Evolutionary conservation across 2,797 vertebrate genomes (phyloP).

Genomic region (Sus cebifrons): DNA sequence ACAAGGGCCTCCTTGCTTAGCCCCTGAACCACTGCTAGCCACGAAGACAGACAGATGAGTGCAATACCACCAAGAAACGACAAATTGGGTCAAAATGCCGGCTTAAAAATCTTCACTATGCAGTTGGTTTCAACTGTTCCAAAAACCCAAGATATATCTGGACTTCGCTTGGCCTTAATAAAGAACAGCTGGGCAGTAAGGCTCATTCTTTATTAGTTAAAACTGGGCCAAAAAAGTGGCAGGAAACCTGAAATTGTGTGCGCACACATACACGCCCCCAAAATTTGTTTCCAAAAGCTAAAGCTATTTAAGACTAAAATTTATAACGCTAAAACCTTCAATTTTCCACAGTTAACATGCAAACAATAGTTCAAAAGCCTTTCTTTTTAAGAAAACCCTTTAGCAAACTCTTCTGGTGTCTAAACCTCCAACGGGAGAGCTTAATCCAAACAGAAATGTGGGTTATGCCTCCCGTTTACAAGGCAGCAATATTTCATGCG

Average conservation of each 20-base stretch:
- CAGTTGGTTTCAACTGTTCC: constrained; percentile 46
- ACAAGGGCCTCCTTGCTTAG: not conserved
- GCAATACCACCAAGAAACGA: constrained; percentile 3
- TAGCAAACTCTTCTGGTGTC: not conserved
- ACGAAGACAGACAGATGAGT: not conserved
- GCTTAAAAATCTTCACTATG: constrained; percentile 21
- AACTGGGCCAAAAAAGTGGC: constrained; percentile 40
- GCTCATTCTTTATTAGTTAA: not conserved
- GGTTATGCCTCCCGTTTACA: constrained; percentile 9
- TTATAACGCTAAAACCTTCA: constrained; percentile 7
- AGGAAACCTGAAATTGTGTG: constrained; percentile 51
- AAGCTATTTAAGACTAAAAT: constrained; percentile 32
- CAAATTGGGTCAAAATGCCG: constrained; percentile 53
- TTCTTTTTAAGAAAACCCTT: constrained; percentile 37
- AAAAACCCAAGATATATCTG: constrained; percentile 53
- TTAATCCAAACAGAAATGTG: not conserved
- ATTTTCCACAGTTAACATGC: not conserved
- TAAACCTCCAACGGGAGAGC: not conserved
- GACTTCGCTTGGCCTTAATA: constrained; percentile 59
- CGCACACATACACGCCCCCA: too few species aligned
- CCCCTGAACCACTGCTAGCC: not conserved
- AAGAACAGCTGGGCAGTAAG: constrained; percentile 29
- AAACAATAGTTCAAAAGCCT: constrained; percentile 7
- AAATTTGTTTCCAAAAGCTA: constrained; percentile 24
- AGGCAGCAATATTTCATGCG: not conserved